Evolutionary conservation across 2,888 invertebrate genomes (phyloP).

Genomic region (Hartigia nigra): DNA sequence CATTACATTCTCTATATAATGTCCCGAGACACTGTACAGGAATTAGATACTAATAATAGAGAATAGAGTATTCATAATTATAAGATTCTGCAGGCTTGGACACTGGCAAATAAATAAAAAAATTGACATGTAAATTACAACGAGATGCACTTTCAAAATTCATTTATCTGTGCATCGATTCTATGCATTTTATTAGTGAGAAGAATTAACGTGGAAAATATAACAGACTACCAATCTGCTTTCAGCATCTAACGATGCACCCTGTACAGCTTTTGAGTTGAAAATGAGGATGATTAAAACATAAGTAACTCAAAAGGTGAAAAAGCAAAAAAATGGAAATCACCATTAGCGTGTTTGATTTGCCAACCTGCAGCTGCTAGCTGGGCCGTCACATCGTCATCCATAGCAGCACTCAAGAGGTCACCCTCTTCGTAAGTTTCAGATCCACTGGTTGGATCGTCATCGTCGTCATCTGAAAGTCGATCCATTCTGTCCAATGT

Average conservation of each 20-base stretch:
- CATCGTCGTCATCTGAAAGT: constrained; percentile 81
- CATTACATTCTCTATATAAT: not conserved
- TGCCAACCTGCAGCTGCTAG: constrained; percentile 91
- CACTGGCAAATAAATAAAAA: not conserved
- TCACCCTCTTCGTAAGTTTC: constrained; percentile 85
- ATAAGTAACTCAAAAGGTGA: constrained; percentile 48
- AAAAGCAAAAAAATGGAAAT: constrained; percentile 65
- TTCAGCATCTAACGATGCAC: constrained; percentile 25
- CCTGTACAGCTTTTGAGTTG: constrained; percentile 31
- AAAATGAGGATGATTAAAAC: constrained; percentile 42
- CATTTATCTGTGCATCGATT: not conserved
- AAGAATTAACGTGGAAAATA: constrained; percentile 17
- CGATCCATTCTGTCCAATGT: constrained; percentile 55
- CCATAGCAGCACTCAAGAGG: constrained; percentile 85
- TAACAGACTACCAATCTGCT: constrained; percentile 22
- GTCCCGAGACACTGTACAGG: not conserved
- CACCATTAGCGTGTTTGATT: constrained; percentile 68
- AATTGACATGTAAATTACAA: not conserved
- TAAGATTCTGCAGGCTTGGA: not conserved
- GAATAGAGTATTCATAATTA: not conserved
- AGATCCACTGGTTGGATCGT: constrained; percentile 83
- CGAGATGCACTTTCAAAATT: not conserved
- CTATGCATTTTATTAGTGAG: not conserved
- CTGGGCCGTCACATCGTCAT: constrained; percentile 96
- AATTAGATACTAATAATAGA: not conserved